A percentile compares a stretch with the other conserved stretches of the same genome.
Conservation (phyloP, 2,888 invertebrate genomes). For the Synergus gifuensis region DNA sequence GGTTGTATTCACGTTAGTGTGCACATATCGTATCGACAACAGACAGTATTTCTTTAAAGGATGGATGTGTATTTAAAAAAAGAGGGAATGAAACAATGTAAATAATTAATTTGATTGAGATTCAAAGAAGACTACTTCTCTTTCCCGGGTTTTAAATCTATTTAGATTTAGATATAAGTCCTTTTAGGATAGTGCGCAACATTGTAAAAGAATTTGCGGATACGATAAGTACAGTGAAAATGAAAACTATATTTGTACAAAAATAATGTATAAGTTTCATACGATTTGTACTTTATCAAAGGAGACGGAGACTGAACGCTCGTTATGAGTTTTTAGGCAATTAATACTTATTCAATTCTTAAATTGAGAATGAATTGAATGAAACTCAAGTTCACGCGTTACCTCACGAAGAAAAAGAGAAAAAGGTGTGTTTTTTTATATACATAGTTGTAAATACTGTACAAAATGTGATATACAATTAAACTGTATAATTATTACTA, state of each 20-base stretch:
- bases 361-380: slow-evolving; percentile 13
- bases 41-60: background rate
- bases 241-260: slow-evolving; percentile 55
- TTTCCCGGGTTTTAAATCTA: background rate
- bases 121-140: background rate
- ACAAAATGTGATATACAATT: slow-evolving; percentile 73
- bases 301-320: slow-evolving; percentile 45
- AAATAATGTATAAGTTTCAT: slow-evolving; percentile 65
- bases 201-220: too few relatives aligned
- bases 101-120: slow-evolving; percentile 46
- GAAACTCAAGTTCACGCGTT: slow-evolving; percentile 45
- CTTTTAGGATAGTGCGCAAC: background rate
- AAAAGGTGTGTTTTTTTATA: slow-evolving; percentile 49
- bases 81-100: slow-evolving; percentile 45
- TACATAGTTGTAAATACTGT: slow-evolving; percentile 66
- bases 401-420: slow-evolving; percentile 45
- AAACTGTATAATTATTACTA: slow-evolving; percentile 63
- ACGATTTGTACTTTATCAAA: slow-evolving; percentile 68
- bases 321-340: slow-evolving; percentile 57
- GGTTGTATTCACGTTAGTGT: too few relatives aligned
- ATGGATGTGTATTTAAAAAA: slow-evolving; percentile 3
- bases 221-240: background rate
- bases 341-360: slow-evolving; percentile 46
- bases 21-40: too few relatives aligned
- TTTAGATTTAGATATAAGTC: slow-evolving; percentile 13